Percentiles rank a stretch among this genome's conserved stretches.
Evolutionary conservation across 2,888 invertebrate species (phyloP).

Genomic region (Vesta saturnalis): DNA sequence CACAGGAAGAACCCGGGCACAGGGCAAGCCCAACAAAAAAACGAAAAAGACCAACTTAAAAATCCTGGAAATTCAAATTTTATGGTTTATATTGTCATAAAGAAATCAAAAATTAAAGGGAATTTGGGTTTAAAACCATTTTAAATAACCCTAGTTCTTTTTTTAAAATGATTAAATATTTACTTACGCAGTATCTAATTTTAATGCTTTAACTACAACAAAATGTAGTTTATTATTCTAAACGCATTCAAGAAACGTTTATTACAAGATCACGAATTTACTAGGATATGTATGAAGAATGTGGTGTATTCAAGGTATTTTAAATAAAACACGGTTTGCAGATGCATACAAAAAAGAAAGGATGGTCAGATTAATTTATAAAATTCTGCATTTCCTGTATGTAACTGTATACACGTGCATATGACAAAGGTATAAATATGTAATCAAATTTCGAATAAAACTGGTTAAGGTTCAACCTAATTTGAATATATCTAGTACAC

Average conservation of each 20-base stretch:
- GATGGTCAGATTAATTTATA: constrained; percentile 1
- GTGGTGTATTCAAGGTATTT: neutral
- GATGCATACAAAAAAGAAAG: neutral
- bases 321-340: neutral
- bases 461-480: neutral
- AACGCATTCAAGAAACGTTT: neutral
- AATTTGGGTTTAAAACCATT: too few species aligned
- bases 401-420: neutral
- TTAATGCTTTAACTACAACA: neutral
- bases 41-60: too few species aligned
- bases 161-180: too few species aligned
- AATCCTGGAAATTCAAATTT: too few species aligned
- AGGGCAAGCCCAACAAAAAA: too few species aligned
- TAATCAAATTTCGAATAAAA: neutral
- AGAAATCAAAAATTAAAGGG: too few species aligned
- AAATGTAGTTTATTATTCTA: neutral
- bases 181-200: too few species aligned
- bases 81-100: too few species aligned
- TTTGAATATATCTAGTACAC: neutral
- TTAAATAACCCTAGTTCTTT: too few species aligned
- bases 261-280: neutral
- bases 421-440: neutral
- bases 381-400: neutral
- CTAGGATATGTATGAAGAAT: neutral
- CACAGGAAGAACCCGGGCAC: too few species aligned